Evolutionary conservation across 2,113 vertebrate genomes (phyloP).

Genomic region (Cynopterus brachyotis): DNA sequence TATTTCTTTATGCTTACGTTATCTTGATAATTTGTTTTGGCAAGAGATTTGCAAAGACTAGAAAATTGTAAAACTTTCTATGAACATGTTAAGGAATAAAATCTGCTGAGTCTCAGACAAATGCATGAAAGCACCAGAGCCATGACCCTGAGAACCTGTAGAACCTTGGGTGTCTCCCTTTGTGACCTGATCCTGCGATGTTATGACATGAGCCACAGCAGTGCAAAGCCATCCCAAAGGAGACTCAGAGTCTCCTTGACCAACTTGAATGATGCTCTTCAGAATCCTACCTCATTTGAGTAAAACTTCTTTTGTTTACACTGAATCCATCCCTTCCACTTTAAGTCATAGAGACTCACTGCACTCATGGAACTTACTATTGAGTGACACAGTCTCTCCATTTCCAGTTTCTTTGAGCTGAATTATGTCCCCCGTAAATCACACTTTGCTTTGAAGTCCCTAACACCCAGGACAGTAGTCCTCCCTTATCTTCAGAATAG

Average conservation of each 20-base stretch:
- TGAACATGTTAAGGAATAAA: background rate
- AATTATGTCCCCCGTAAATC: too few species aligned
- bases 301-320: background rate
- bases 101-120: background rate
- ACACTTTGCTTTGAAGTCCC: background rate
- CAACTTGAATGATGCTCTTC: background rate
- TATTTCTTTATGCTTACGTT: background rate
- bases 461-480: background rate
- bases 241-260: background rate
- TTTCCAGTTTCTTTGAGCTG: background rate
- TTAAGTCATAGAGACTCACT: background rate
- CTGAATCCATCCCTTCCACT: background rate
- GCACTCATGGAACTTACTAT: background rate
- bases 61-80: background rate
- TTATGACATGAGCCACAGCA: background rate
- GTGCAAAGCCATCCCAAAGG: background rate
- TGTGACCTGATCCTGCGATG: background rate
- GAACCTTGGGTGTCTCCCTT: accelerated
- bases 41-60: background rate
- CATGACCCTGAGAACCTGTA: background rate
- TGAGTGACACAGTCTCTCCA: background rate
- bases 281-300: background rate
- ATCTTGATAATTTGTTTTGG: background rate
- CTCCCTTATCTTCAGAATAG: too few species aligned
- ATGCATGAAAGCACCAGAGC: too few species aligned